A percentile compares a stretch with the other conserved stretches of the same genome.
phyloP scores from a whole-genome alignment of 35 echinoderm and acorn worm species.

The Chiridota heheva region DNA sequence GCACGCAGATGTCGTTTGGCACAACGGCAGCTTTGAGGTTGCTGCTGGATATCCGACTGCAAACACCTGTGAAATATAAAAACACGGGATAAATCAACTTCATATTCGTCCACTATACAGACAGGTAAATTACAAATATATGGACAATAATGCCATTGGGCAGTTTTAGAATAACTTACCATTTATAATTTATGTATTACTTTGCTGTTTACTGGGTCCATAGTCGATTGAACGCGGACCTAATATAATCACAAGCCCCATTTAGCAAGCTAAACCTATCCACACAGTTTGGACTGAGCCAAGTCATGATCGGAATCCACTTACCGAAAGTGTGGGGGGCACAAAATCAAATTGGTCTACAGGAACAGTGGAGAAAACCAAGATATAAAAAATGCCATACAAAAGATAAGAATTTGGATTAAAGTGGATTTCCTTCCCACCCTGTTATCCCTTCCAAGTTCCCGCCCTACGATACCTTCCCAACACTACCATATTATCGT shows the following conservation, averaged over 20 bases:
- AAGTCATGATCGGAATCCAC: too few species aligned
- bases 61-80: conserved; percentile 54
- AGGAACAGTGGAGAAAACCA: too few species aligned
- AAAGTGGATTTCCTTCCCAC: too few species aligned
- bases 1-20: conserved; percentile 71
- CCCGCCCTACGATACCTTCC: too few species aligned
- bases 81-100: neutral
- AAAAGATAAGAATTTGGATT: too few species aligned
- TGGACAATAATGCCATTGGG: neutral
- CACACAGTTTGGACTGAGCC: too few species aligned
- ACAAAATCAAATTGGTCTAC: too few species aligned
- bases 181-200: neutral
- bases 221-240: neutral
- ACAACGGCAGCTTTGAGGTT: conserved; percentile 56
- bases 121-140: neutral
- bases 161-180: neutral
- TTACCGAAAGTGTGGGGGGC: too few species aligned
- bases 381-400: too few species aligned
- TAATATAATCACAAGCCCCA: neutral
- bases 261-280: too few species aligned
- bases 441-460: too few species aligned
- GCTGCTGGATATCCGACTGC: conserved; percentile 42
- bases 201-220: neutral
- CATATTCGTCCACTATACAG: neutral
- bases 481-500: too few species aligned